A percentile compares a stretch with the other conserved stretches of the same genome.
These are phyloP conservation scores for Phalacrocorax carbo DNA, from an alignment of 2,113 vertebrate species.

Conservation along the genomic window DNA sequence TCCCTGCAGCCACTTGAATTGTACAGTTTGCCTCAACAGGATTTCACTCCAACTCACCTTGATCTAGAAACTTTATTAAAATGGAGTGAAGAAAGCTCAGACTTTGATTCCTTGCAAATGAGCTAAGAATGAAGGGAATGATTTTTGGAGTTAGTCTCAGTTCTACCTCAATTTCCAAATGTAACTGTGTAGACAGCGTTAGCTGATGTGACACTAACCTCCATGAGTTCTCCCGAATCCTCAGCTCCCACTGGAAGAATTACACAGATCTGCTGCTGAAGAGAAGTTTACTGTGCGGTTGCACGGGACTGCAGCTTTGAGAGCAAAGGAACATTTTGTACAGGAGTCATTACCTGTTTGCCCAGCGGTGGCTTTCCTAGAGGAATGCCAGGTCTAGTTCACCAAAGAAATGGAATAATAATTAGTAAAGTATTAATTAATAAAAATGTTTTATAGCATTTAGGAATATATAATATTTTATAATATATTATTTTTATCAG, in stretches of 20 bases:
- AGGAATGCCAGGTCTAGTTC: neutral
- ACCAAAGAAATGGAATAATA: neutral
- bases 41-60: neutral
- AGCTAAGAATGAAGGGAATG: neutral
- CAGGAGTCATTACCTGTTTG: neutral
- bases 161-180: neutral
- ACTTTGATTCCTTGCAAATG: neutral
- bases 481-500: neutral
- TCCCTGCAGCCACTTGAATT: neutral
- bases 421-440: neutral
- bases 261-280: neutral
- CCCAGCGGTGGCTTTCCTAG: neutral
- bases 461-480: neutral
- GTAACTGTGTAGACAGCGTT: neutral
- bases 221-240: neutral
- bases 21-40: neutral
- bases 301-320: neutral
- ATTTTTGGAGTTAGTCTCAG: neutral
- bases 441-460: neutral
- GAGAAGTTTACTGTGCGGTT: neutral
- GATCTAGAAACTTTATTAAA: neutral
- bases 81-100: neutral
- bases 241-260: neutral
- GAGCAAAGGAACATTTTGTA: neutral
- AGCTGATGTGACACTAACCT: neutral